Evolutionary conservation across 2,888 invertebrate genomes (phyloP), one percentile per base, ranked within the genome.

Genomic region (Craniophora ligustri): DNA sequence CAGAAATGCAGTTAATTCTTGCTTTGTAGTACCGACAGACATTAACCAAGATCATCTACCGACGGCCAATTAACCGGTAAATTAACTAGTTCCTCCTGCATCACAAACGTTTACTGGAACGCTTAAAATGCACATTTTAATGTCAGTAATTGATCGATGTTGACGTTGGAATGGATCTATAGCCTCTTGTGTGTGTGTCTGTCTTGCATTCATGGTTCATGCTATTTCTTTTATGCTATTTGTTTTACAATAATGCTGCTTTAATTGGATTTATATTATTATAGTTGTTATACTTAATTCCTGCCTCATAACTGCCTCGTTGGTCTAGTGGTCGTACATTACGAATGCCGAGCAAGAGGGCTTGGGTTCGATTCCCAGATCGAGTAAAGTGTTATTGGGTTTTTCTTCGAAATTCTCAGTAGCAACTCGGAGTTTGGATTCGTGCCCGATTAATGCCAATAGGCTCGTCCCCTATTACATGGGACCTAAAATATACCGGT

Each of bases 61-160:
- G 54, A 14, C 13, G 36, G 30, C 16, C 65, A 67, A 67, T 71
- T 71, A 71, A 53, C 47, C 6, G 26, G 32, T 40, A 49, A 30
- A 55, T 54, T 54, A 71, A 48, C 47, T 60, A 53, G 58, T 71
- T 71, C 65, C 65, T 71, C 23, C 55, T 62, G 55, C 56, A 60
- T 71, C 42, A 31, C 41, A 55, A 67, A 19, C 49, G 39, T 38
- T 62, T 54, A 44, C 49, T 23, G 19, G 64, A 71, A 62, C 40
- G 44, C 35, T 58, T 58, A 15, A 51, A 64, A 64, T 67, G 68
- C 45, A 47, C 51, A 71, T 65, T 60, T 71, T 57, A 35, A 55
- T 57, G 21, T 5, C 5, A 31, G 5, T 61, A 45, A 50, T 53
- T 53, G 46, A 50, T 50, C 5, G 23, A 30, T 26, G 34, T 14